Evolutionary conservation across 2,888 invertebrate genomes (phyloP), one percentile per base, ranked within the genome.

Genomic region (Lomographa bimaculata): DNA sequence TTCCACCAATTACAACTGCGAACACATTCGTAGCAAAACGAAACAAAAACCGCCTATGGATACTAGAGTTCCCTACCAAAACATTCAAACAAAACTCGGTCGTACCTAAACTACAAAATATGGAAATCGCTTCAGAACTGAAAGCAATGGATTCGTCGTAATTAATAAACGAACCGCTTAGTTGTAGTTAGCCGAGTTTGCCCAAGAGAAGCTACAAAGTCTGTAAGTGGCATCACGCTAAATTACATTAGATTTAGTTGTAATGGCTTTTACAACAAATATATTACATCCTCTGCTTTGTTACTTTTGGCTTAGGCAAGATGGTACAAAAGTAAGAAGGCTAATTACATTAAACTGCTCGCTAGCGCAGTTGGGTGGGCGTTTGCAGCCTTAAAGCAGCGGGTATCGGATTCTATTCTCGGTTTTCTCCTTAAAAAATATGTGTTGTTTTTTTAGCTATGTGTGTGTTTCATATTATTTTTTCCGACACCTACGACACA

Each of bases 101-200:
- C 25, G 24, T 35, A 35, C 26, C 38, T 8, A 9, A 23, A 41
- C 46, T 43, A 50, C 44, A 44, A 48, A 50, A 44, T 50, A 54
- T 54, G 50, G 46, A 54, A 54, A 47, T 49, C 40, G 40, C 41
- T 40, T 35, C 18, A 39, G 21, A 49, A 46, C 47, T 47, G 7
- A 24, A 21, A 30, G 40, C 38, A 45, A 45, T 54, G 49, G 48
- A 46, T 46, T 54, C 42, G 37, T 42, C 42, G 50, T 54, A 51
- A 54, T 54, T 51, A 54, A 51, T 54, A 54, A 51, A 51, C 46
- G 51, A 51, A 51, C 40, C 54, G 47, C 51, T 51, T 51, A 47
- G 49, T 49, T 51, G 46, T 47, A 54, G 51, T 51, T 54, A 43
- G 19, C 46, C 41, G 47, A 54, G 49, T 51, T 54, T 45, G 30